phyloP scores from a whole-genome alignment of 2,888 invertebrate genomes.

The Andrena camellia region DNA sequence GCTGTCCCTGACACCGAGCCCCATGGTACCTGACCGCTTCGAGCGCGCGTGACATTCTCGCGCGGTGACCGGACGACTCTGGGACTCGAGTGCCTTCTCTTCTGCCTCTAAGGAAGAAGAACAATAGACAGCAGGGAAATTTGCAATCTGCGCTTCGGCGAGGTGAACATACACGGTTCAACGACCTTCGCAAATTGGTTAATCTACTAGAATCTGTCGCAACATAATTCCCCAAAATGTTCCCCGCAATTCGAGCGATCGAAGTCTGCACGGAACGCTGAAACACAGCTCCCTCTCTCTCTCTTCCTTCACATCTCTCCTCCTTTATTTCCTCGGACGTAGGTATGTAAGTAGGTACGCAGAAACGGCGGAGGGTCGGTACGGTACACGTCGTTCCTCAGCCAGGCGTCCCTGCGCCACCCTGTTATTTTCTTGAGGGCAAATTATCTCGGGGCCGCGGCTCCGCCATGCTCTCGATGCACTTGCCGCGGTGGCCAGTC shows the following conservation, averaged over 20 bases:
- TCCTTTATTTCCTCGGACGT: conserved; percentile 42
- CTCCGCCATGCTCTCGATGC: conserved; percentile 79
- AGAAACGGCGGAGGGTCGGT: conserved; percentile 45
- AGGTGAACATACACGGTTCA: no score
- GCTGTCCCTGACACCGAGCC: conserved; percentile 43
- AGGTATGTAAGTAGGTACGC: conserved; percentile 66
- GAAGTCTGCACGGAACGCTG: not conserved
- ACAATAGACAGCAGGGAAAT: no score
- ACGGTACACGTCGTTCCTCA: conserved; percentile 67
- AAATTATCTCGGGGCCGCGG: conserved; percentile 78
- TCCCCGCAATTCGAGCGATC: no score
- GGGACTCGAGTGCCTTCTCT: not conserved
- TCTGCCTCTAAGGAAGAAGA: not conserved
- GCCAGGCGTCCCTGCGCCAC: conserved; percentile 77
- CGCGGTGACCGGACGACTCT: not conserved
- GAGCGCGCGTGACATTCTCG: conserved; percentile 14
- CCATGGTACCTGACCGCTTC: conserved; percentile 6
- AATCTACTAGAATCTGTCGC: no score
- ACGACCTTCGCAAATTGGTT: no score
- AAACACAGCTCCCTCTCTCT: no score
- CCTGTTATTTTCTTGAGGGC: conserved; percentile 83
- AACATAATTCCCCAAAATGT: no score
- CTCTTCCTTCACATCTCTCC: conserved; percentile 24
- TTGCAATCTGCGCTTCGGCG: no score
- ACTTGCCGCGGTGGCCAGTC: conserved; percentile 76